These are phyloP conservation scores for Macroglossus sobrinus DNA, from an alignment of 2,113 vertebrate genomes.

Conservation along the genomic window DNA sequence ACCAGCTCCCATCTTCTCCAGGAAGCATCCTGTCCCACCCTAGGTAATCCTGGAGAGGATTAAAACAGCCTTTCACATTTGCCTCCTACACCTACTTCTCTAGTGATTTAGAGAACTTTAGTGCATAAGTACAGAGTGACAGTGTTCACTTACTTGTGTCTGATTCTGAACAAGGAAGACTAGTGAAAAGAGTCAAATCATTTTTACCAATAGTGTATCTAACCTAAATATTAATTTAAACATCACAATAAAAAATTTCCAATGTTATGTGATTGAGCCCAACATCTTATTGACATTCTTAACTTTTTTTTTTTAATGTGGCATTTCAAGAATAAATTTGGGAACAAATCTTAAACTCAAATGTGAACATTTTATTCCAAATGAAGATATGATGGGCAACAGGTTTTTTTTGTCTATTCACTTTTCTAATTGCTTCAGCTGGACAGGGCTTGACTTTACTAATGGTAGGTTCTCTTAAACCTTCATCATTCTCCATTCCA, in stretches of 20 bases:
- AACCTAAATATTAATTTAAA: background rate
- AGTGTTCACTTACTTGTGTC: background rate
- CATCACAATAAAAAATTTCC: background rate
- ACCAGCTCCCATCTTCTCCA: background rate
- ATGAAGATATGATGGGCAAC: background rate
- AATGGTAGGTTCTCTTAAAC: background rate
- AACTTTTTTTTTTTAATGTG: background rate
- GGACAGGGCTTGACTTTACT: background rate
- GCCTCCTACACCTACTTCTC: background rate
- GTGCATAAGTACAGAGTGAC: background rate
- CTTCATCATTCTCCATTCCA: accelerated
- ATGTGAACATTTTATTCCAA: background rate
- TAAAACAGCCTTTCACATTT: background rate
- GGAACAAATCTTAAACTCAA: background rate
- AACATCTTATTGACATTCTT: background rate
- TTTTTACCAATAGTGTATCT: background rate
- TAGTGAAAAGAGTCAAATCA: background rate
- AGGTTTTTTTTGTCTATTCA: background rate
- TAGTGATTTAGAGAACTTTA: background rate
- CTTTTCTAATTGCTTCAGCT: background rate
- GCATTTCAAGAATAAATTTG: background rate
- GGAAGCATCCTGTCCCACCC: background rate
- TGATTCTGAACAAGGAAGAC: background rate
- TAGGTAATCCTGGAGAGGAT: background rate
- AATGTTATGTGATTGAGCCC: background rate